Evolutionary conservation across 1,140 invertebrate genomes (phyloP), one percentile per base, ranked within the genome.

Genomic region (Rhopalosiphum padi): DNA sequence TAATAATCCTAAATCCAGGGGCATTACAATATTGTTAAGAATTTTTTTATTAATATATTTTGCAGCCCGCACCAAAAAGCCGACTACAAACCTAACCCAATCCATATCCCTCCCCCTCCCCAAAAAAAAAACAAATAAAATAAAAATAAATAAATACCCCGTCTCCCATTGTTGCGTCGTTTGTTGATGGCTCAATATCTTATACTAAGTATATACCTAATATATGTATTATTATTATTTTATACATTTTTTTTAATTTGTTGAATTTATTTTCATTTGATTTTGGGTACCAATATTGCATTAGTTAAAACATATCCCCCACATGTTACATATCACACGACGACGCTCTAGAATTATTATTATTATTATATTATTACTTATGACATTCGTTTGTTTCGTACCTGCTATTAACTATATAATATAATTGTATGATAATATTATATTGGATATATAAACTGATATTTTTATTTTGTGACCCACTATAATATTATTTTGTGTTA

Each of bases 291-390:
- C 91, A 92, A 82, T 92, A 92, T 92, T 83, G 77, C 91, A 92
- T 92, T 92, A 92, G 91, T 92, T 92, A 92, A 93, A 93, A 93
- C 91, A 93, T 93, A 93, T 93, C 91, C 91, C 91, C 46, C 91
- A 83, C 46, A 83, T 86, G 82, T 93, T 86, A 93, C 91, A 93
- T 93, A 93, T 93, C 91, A 93, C 82, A 93, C 91, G 82, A 93
- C 91, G 91, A 93, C 91, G 91, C 82, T 93, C 77, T 93, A 93
- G 91, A 93, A 93, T 93, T 93, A 92, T 82, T 92, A 82, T 51
- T 53, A 92, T 83, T 46, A 91, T 41, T 41, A 41, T 41, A 41
- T 85, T 82, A 83, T n/a, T 51, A 55, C n/a, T 55, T 51, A 86
- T 93, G 25, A 53, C 82, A 86, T 68, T 86, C 48, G 82, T 85